These are phyloP conservation scores for Anguilla anguilla DNA, from an alignment of 2,797 vertebrate species.

Conservation along the genomic window DNA sequence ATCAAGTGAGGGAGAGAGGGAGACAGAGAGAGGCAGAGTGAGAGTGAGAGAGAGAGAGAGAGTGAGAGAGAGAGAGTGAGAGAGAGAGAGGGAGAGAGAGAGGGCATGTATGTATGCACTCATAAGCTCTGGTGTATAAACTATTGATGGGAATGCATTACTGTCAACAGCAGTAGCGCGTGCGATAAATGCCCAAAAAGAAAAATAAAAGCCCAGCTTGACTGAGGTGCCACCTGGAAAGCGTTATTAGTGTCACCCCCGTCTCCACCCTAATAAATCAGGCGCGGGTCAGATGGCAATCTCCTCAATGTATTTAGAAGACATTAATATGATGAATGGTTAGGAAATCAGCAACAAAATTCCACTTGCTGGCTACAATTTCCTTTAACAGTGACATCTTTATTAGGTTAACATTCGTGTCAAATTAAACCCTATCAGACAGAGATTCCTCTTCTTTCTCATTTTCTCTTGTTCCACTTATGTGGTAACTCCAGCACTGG, in stretches of 20 bases:
- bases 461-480: constrained; percentile 7
- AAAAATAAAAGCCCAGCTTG: neutral
- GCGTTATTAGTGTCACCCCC: constrained; percentile 49
- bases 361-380: constrained; percentile 58
- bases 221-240: constrained; percentile 12
- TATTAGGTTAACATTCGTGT: constrained; percentile 48
- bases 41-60: constrained; percentile 54
- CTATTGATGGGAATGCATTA: constrained; percentile 40
- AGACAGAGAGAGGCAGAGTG: constrained; percentile 26
- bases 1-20: too few relatives aligned
- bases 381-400: constrained; percentile 59
- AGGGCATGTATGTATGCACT: constrained; percentile 57
- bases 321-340: constrained; percentile 63
- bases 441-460: constrained; percentile 35
- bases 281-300: neutral
- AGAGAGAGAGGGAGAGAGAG: constrained; percentile 5
- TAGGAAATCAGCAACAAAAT: constrained; percentile 63
- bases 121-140: constrained; percentile 23
- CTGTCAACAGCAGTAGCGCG: constrained; percentile 49
- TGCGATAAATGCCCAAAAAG: neutral
- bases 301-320: constrained; percentile 11
- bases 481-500: constrained; percentile 12
- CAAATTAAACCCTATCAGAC: constrained; percentile 40
- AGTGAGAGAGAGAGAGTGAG: constrained; percentile 71
- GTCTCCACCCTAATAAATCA: neutral